Base-by-base conservation (phyloP, 1,140 invertebrate species). In the Saxidomus purpurata region DNA sequence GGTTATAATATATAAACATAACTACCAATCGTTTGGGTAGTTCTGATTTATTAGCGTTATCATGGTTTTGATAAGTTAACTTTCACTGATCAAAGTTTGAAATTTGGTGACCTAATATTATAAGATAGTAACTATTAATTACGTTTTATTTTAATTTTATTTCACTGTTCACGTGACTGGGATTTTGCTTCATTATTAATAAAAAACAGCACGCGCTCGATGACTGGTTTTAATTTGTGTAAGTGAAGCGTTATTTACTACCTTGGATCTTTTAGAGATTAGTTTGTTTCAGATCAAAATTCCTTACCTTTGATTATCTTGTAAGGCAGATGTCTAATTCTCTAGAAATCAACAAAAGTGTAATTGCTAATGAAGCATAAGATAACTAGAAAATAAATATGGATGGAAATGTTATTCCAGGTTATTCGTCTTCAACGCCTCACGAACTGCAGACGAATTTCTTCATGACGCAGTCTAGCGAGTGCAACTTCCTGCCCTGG, bases 241-340 rank as follows among this genome's bases (percentile, higher is more conserved):
- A 76, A 52, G 76, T 55, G 76, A 79, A n/a, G 47, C 28, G 47
- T 79, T 31, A 79, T 52, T 36, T 55, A 79, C 76, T 59, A n/a
- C 4, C 31, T 36, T 19, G 76, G 47, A 55, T 36, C 40, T 34
- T 71, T n/a, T 71, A 9, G 49, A 52, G 76, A 79, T 55, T 79
- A 55, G 6, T 49, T 79, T 79, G 49, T 79, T 79, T 15, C 3
- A 52, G 17, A 52, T 52, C 22, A 79, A 36, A 79, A 59, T 17
- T 55, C 22, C 13, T 49, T 59, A 79, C 22, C 76, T 79, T 79
- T 79, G 76, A 49, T 36, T 52, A 79, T 79, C 76, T 67, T 49
- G n/a, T 69, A 55, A 28, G 25, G 34, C 83, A 85, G 83, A 49
- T 85, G 83, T 52, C 49, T 85, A 85, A 85, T 85, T 85, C 67